Evolutionary conservation across 2,113 vertebrate species (phyloP), one percentile per base, ranked within the genome.

Genomic region (Prochilodus magdalenae): DNA sequence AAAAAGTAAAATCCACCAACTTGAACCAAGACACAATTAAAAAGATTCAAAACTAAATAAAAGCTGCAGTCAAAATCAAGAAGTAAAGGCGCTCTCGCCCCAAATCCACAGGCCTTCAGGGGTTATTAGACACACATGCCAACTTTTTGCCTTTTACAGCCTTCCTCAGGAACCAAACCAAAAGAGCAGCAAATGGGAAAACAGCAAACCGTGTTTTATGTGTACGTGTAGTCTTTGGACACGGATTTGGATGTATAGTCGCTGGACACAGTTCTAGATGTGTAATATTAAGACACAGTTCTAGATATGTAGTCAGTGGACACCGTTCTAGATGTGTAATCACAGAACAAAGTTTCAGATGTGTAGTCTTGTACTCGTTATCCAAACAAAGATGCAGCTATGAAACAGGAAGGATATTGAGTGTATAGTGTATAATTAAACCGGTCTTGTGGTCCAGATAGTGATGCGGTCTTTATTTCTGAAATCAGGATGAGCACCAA

Each of bases 91-190:
- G 14, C 29, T 67, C 18, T 11, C 10, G 13, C 12, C 11, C 36
- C 22, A 24, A 44, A 70, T 24, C 18, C 65, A 8, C 20, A 36
- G 65, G 4, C 7, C 65, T 36, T 36, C 11, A 24, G 14, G 1
- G 22, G 22, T 70, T 18, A 70, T 70, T 70, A 70, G 33, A 70
- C 22, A 67, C 22, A 67, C 18, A 67, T 67, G 20, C 65, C 57
- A 60, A 60, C 22, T 24, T 57, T 57, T 57, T 1, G 55, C 0
- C n/a, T 60, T 60, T 67, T 67, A 22, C 65, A 36, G 65, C 65
- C 29, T 22, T 36, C 30, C 30, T n/a, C 33, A 40, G 66, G 13
- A n/a, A 44, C 33, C 22, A 40, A 40, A 60, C 0, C 57, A 26
- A 26, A 13, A 24, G 20, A 40, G 11, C 33, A 70, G 33, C 7